These are phyloP conservation scores for Acrocyrtus sp. DNA, from an alignment of 2,888 invertebrate species.

Conservation along the genomic window DNA sequence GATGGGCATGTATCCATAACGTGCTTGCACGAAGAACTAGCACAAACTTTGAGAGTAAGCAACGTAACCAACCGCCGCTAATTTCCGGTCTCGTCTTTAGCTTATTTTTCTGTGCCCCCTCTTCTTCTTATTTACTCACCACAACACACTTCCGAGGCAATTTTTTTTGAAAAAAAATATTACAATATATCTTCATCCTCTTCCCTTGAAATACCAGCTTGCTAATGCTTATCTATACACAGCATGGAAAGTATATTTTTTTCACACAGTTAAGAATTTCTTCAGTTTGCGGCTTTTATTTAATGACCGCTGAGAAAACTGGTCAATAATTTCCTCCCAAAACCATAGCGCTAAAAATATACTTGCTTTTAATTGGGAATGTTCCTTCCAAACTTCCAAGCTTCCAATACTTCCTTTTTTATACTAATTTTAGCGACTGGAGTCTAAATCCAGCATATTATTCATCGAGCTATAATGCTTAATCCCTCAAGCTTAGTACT, in stretches of 20 bases:
- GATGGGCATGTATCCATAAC: conserved; percentile 3
- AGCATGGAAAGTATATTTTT: too few species aligned
- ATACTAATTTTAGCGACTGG: too few species aligned
- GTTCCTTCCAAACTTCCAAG: too few species aligned
- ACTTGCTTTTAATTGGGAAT: not conserved
- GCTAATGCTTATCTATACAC: too few species aligned
- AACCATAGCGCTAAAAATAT: not conserved
- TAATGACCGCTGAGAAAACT: too few species aligned
- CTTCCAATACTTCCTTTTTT: too few species aligned
- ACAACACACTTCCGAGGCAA: conserved; percentile 54
- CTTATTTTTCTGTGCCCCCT: not conserved
- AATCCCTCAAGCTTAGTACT: too few species aligned
- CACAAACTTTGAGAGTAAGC: conserved; percentile 8
- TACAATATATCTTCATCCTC: conserved; percentile 2
- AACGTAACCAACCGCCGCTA: conserved; percentile 44
- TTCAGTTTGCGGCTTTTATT: conserved; percentile 31
- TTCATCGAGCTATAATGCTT: too few species aligned
- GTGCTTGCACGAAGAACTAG: conserved; percentile 2
- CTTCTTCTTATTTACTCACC: conserved; percentile 37
- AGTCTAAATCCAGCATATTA: too few species aligned
- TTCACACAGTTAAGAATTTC: conserved; percentile 21
- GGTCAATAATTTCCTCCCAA: not conserved
- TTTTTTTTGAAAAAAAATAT: conserved; percentile 23
- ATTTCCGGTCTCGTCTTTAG: conserved; percentile 39
- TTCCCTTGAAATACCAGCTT: too few species aligned